A percentile compares a stretch with the other conserved stretches of the same genome.
Conservation (phyloP, 2,113 vertebrate species). For the Sterna hirundo region DNA sequence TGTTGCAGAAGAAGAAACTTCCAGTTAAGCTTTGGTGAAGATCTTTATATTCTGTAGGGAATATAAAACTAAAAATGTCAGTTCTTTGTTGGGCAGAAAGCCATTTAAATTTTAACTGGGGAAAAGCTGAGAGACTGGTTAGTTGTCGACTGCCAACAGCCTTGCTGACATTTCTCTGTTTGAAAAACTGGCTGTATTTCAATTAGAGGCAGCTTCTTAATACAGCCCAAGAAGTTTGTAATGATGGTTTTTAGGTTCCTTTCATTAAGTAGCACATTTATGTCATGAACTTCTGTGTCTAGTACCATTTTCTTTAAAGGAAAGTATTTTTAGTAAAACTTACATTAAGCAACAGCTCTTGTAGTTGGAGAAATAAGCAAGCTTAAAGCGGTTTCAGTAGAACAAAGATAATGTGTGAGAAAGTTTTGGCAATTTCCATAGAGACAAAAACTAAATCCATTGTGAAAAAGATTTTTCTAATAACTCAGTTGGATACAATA, state of each 20-base stretch:
- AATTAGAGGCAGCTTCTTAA: background rate
- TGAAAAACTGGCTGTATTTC: constrained; percentile 30
- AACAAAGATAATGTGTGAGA: constrained; percentile 25
- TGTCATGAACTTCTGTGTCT: background rate
- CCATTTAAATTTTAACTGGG: background rate
- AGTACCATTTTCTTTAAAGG: background rate
- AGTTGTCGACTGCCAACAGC: background rate
- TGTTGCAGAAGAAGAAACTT: background rate
- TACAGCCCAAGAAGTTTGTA: background rate
- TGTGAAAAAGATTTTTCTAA: constrained; percentile 39
- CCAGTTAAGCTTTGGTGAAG: background rate
- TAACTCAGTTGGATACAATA: constrained; percentile 37
- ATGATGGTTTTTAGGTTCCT: background rate
- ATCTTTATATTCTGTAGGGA: background rate
- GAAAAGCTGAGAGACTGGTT: constrained; percentile 15
- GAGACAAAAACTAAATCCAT: constrained; percentile 45
- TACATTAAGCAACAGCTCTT: background rate
- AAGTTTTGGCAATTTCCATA: constrained; percentile 32
- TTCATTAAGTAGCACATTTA: background rate
- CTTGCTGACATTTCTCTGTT: background rate
- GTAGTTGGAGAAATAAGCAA: background rate
- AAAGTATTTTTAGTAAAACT: constrained; percentile 6
- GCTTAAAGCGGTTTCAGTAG: background rate
- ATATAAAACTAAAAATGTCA: background rate
- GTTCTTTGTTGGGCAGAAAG: background rate